These are phyloP conservation scores for Malurus splendens DNA, from an alignment of 2,797 vertebrate genomes.

Conservation along the genomic window DNA sequence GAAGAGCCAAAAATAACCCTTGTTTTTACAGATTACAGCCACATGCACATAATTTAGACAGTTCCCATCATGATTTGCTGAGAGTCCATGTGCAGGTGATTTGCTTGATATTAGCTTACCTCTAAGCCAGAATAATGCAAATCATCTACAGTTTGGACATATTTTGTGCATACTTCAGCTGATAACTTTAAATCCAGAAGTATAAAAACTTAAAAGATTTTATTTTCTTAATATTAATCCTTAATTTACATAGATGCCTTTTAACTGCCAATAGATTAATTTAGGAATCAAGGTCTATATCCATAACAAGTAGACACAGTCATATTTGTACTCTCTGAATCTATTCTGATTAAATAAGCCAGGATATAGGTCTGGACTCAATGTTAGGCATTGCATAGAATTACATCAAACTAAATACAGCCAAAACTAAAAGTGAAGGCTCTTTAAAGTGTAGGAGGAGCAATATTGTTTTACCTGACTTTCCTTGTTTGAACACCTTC, in stretches of 20 bases:
- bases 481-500: slow-evolving; percentile 93
- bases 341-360: neutral
- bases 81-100: neutral
- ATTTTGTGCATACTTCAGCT: neutral
- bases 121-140: neutral
- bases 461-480: slow-evolving; percentile 82
- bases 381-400: neutral
- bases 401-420: neutral
- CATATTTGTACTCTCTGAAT: neutral
- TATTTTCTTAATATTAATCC: neutral
- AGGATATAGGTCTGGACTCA: neutral
- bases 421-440: neutral
- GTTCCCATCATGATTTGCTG: neutral
- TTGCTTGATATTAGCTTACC: neutral
- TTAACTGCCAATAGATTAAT: neutral
- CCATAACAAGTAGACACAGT: neutral
- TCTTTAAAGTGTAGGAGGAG: neutral
- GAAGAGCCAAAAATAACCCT: neutral
- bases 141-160: neutral
- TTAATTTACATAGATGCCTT: neutral
- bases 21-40: neutral
- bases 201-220: neutral
- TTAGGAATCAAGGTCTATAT: neutral
- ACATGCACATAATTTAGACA: neutral
- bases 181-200: neutral